Evolutionary conservation across 2,888 invertebrate genomes (phyloP), one percentile per base, ranked within the genome.

Genomic region (Crocallis elinguaria): DNA sequence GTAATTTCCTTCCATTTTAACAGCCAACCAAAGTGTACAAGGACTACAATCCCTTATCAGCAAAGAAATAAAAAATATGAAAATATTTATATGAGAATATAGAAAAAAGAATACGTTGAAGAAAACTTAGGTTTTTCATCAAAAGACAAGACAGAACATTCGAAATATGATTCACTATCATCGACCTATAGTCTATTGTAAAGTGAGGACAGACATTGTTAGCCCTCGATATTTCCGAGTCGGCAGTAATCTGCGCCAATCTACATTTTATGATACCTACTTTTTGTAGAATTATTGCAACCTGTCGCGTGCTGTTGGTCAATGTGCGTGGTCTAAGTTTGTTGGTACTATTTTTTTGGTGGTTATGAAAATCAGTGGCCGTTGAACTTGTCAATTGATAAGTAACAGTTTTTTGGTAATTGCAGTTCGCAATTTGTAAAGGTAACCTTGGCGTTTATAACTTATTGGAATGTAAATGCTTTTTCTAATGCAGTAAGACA

Each of bases 211-310:
- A 25, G n/a, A 25, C 3, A 25, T n/a, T 9, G n/a, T 23, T 1
- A 1, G 25, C n/a, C n/a, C 8, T 37, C 11, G 5, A 29, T 13
- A 21, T 7, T 30, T 17, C 7, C 5, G 16, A 13, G 32, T 12
- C 11, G 50, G 5, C 33, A n/a, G 17, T 29, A 9, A 13, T 35
- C 16, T 51, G 51, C 51, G 44, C 3, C 13, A 8, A 3, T 39
- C 9, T 32, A 2, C 17, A 16, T 13, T 3, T 21, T 3, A 30
- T 36, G 25, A 30, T 36, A 49, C 39, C 25, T n/a, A 57, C 23
- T 64, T 61, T 62, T 63, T 55, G 43, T 30, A 43, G 30, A 33
- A 50, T 41, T 55, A 48, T 51, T 59, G 57, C 59, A 51, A 57
- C 9, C 7, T 13, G 42, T 60, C 54, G 62, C 62, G 57, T 60